A percentile compares a stretch with the other conserved stretches of the same genome.
These are phyloP conservation scores for Isurus oxyrinchus DNA, from an alignment of 2,113 vertebrate genomes.

Conservation along the genomic window DNA sequence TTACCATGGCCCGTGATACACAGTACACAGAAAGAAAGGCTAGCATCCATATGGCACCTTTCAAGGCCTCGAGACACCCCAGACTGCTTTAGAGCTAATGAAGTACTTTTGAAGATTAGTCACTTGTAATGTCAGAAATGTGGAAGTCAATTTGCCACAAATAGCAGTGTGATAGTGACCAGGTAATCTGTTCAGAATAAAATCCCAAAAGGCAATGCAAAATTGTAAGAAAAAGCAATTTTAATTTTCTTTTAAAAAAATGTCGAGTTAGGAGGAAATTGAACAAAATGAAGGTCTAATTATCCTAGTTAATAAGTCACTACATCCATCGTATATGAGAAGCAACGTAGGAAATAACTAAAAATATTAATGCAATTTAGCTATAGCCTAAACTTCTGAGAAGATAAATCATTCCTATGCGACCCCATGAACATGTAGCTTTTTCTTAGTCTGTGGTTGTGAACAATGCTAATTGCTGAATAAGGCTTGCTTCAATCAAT, in stretches of 20 bases:
- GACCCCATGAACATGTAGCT: neutral
- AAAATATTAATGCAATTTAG: neutral
- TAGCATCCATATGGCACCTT: neutral
- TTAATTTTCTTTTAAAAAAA: neutral
- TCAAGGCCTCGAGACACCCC: neutral
- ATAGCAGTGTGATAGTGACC: neutral
- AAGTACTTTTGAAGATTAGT: neutral
- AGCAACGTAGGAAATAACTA: neutral
- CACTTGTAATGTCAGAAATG: neutral
- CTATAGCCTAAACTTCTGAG: neutral
- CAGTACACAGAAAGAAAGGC: neutral
- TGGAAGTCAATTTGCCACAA: neutral
- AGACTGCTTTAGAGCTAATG: neutral
- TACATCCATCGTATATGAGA: neutral
- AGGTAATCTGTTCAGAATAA: neutral
- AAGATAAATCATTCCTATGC: neutral
- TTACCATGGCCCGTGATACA: no score
- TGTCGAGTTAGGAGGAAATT: neutral
- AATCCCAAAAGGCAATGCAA: neutral
- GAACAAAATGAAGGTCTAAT: neutral
- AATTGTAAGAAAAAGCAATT: neutral
- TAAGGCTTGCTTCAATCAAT: neutral
- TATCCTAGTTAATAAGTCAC: neutral
- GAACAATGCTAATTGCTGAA: slow-evolving; percentile 16
- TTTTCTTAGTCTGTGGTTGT: neutral